Evolutionary conservation across 2,888 invertebrate genomes (phyloP), one percentile per base, ranked within the genome.

Genomic region (Ennomos erosarius): DNA sequence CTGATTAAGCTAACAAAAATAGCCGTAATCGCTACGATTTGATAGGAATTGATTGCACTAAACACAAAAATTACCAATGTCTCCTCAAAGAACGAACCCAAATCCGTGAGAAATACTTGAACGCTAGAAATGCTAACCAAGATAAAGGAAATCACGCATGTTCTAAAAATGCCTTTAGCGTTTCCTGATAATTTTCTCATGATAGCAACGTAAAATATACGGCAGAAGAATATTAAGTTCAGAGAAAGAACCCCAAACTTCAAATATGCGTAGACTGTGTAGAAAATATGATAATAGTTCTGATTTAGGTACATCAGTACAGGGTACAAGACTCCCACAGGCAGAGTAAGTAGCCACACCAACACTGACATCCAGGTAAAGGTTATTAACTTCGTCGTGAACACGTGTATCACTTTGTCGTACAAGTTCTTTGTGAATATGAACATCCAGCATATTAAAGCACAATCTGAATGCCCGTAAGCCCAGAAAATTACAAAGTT

Each of bases 351-450:
- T 0, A 67, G 36, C 85, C 85, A 88, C 33, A 84, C 70, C 0
- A 76, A 16, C 3, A 74, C 11, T 0, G 78, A 79, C 0, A 75
- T 47, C 0, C 70, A 0, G 0, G 65, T 9, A 4, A 87, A 68
- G 38, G 74, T 78, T 10, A 65, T 64, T 13, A 73, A 71, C n/a
- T 70, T 66, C 5, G 73, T 57, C 1, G 69, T 62, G 40, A 85
- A 85, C 45, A 87, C 88, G n/a, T 80, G 53, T 6, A 87, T 79
- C 5, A 87, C 74, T 73, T 88, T 89, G 13, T 85, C 79, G 65
- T 87, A 88, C 10, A 90, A 59, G 51, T 87, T 82, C 62, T 83
- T 86, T 0, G 87, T 81, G 59, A 84, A 89, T 0, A 87, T 52
- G 44, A 84, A 84, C 86, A 87, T 89, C 76, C 86, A 83, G 11